phyloP scores from a whole-genome alignment of 2,888 invertebrate genomes.

The Drosophila siamana region DNA sequence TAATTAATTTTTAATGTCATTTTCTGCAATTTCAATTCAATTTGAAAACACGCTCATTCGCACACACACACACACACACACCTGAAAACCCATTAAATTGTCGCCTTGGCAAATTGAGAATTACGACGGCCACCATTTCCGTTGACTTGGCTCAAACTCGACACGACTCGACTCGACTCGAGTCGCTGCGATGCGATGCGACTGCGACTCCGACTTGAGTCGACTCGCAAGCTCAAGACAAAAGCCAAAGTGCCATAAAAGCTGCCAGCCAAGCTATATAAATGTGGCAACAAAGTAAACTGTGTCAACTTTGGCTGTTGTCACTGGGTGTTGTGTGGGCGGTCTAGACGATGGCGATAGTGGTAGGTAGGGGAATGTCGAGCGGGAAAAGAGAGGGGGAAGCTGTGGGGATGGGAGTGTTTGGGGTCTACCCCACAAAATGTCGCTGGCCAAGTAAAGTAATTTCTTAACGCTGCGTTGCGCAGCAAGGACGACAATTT shows the following conservation, averaged over 20 bases:
- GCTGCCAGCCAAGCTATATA: slow-evolving; percentile 77
- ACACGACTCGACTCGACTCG: slow-evolving; percentile 27
- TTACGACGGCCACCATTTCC: slow-evolving; percentile 78
- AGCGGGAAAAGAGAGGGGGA: background rate
- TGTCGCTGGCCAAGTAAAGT: slow-evolving; percentile 73
- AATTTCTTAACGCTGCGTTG: slow-evolving; percentile 75
- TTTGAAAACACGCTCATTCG: slow-evolving; percentile 68
- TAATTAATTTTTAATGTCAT: slow-evolving; percentile 84
- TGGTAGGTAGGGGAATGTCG: background rate
- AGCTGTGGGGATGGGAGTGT: too few species aligned
- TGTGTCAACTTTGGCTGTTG: slow-evolving; percentile 70
- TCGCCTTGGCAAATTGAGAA: slow-evolving; percentile 83
- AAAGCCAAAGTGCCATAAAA: slow-evolving; percentile 79
- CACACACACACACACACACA: slow-evolving; percentile 52
- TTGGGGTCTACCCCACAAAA: slow-evolving; percentile 62
- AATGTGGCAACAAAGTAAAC: slow-evolving; percentile 81
- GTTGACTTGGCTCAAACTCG: slow-evolving; percentile 69
- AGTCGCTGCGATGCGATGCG: slow-evolving; percentile 26
- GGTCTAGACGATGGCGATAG: background rate
- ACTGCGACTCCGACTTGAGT: too few species aligned
- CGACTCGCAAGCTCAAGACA: slow-evolving; percentile 66
- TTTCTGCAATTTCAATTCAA: slow-evolving; percentile 82
- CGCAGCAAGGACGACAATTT: slow-evolving; percentile 71
- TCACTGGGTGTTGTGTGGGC: slow-evolving; percentile 29
- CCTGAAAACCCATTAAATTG: slow-evolving; percentile 80